These are phyloP conservation scores for Bubo scandiacus DNA, from an alignment of 2,113 vertebrate genomes.

Conservation along the genomic window DNA sequence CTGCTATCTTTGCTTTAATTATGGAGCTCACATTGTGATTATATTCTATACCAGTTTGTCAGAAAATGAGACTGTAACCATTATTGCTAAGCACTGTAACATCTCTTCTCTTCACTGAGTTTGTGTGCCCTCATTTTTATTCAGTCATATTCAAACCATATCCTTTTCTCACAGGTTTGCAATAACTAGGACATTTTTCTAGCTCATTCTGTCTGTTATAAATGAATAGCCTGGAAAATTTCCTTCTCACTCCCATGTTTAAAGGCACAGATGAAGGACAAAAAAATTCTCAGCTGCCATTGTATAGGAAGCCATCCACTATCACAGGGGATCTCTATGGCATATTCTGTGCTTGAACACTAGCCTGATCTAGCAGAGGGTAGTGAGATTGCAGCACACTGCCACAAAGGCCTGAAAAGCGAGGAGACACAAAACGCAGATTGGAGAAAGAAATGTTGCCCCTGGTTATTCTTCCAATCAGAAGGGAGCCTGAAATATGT, in stretches of 20 bases:
- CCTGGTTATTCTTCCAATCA: neutral
- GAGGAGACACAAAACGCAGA: neutral
- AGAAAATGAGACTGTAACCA: constrained; percentile 55
- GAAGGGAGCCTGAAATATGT: neutral
- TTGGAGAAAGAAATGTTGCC: neutral
- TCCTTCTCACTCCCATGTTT: constrained; percentile 39
- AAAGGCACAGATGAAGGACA: constrained; percentile 54
- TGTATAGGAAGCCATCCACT: neutral
- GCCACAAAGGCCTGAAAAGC: neutral
- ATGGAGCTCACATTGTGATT: constrained; percentile 51
- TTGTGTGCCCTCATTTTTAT: constrained; percentile 55
- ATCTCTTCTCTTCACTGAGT: constrained; percentile 55
- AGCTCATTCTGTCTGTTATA: constrained; percentile 48
- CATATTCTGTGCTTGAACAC: neutral
- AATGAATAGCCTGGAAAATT: constrained; percentile 66
- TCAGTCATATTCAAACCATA: constrained; percentile 50
- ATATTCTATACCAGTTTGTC: constrained; percentile 52
- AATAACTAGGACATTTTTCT: constrained; percentile 59
- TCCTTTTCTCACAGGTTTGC: constrained; percentile 33
- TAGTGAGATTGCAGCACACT: neutral
- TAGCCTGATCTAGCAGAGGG: neutral
- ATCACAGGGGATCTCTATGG: neutral
- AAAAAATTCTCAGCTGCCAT: neutral
- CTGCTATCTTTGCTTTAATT: constrained; percentile 66
- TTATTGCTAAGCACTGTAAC: constrained; percentile 52